Percentiles rank a stretch among this genome's conserved stretches.
Conservation (phyloP, 2,888 invertebrate genomes). For the Caenorhabditis sulstoni region DNA sequence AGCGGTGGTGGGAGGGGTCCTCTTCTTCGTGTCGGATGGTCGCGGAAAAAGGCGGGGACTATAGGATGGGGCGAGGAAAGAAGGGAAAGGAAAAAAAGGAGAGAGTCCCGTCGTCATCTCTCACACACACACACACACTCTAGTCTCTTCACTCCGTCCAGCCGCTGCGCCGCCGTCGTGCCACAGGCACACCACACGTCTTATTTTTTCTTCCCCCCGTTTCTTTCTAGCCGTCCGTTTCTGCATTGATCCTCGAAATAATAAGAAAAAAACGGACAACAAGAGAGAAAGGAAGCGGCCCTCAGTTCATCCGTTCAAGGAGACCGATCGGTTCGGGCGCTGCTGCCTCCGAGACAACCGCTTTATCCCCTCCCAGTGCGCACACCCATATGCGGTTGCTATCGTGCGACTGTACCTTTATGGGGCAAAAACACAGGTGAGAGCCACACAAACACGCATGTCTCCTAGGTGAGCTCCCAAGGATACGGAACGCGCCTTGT, state of each 20-base stretch:
- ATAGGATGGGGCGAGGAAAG: conserved; percentile 40
- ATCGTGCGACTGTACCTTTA: conserved; percentile 70
- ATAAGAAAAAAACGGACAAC: not conserved
- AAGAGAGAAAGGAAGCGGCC: conserved; percentile 2
- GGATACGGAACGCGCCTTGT: too few species aligned
- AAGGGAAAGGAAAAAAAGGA: conserved; percentile 14
- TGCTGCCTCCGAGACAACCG: too few species aligned
- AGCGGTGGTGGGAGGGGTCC: too few species aligned
- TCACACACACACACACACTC: conserved; percentile 29
- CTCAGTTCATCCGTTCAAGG: too few species aligned
- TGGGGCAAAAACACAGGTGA: conserved; percentile 72
- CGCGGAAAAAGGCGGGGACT: conserved; percentile 31
- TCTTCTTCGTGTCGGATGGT: conserved; percentile 12
- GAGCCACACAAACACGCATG: not conserved
- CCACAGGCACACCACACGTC: conserved; percentile 45
- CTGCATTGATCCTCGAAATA: conserved; percentile 14
- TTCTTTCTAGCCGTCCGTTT: conserved; percentile 19
- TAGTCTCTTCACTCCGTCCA: conserved; percentile 24
- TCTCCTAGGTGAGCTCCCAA: too few species aligned
- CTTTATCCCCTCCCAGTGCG: not conserved
- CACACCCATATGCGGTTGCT: conserved; percentile 66
- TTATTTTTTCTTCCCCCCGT: conserved; percentile 39
- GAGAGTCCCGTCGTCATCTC: conserved; percentile 38
- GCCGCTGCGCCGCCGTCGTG: conserved; percentile 27
- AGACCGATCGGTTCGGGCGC: not conserved